Percentiles rank a stretch among this genome's conserved stretches.
These are phyloP conservation scores for Rafetus swinhoei DNA, from an alignment of 2,113 vertebrate species.

Conservation along the genomic window DNA sequence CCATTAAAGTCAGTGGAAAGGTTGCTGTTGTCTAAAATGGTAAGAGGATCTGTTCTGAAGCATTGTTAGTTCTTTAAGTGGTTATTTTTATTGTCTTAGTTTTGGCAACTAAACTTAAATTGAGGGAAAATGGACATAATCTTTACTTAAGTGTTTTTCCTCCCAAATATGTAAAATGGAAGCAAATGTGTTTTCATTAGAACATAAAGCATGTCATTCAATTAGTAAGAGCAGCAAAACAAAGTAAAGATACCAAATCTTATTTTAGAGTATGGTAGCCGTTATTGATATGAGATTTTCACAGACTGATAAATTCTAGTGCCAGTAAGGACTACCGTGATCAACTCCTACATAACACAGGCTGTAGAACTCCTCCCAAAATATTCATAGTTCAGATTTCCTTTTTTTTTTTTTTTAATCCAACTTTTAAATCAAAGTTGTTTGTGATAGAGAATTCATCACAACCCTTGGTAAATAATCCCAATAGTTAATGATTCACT, in stretches of 20 bases:
- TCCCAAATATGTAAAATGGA: constrained; percentile 23
- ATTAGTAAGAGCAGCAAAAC: constrained; percentile 28
- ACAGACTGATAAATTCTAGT: neutral
- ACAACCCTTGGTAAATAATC: neutral
- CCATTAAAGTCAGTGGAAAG: constrained; percentile 25
- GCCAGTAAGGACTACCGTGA: neutral
- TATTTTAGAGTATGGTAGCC: neutral
- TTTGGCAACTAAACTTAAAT: constrained; percentile 56
- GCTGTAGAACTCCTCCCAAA: neutral
- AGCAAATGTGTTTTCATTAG: constrained; percentile 63
- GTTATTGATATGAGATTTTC: neutral
- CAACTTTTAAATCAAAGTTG: neutral
- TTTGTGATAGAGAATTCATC: neutral
- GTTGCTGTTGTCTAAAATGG: constrained; percentile 3
- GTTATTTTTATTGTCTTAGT: constrained; percentile 14
- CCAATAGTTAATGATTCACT: neutral
- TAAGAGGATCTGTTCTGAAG: constrained; percentile 39
- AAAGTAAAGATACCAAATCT: constrained; percentile 13
- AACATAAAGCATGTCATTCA: constrained; percentile 42
- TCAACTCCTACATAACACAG: neutral
- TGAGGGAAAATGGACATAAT: constrained; percentile 42
- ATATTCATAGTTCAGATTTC: neutral
- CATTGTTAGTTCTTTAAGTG: constrained; percentile 41
- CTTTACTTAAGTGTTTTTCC: constrained; percentile 60
- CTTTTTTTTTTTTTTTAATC: neutral